Percentiles rank a stretch among this genome's conserved stretches.
These are phyloP conservation scores for Perdita meconis DNA, from an alignment of 2,888 invertebrate genomes.

Conservation along the genomic window DNA sequence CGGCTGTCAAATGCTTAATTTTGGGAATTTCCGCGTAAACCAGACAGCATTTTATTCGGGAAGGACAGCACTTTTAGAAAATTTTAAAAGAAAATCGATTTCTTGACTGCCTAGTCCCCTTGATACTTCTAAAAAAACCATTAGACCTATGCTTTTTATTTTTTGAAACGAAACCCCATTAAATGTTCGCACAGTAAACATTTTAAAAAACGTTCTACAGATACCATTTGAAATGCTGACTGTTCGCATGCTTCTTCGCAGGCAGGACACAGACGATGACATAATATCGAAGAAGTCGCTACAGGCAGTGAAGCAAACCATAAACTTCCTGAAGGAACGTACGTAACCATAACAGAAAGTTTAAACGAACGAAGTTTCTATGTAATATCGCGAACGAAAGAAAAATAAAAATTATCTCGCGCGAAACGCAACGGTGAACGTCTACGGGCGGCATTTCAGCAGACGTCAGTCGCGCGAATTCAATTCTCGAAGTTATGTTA, in stretches of 20 bases:
- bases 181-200: neutral
- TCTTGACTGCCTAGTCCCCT: no score
- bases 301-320: constrained; percentile 82
- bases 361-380: neutral
- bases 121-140: no score
- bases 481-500: neutral
- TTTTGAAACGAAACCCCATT: no score
- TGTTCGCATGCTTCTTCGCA: constrained; percentile 43
- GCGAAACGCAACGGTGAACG: neutral
- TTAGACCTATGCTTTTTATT: no score
- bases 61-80: no score
- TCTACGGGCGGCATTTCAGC: neutral
- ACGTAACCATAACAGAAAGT: constrained; percentile 59
- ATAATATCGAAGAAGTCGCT: constrained; percentile 84
- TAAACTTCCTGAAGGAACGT: constrained; percentile 83
- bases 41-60: no score
- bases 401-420: neutral
- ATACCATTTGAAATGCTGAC: neutral
- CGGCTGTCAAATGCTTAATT: no score
- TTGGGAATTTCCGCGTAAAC: no score
- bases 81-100: no score
- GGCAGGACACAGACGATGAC: constrained; percentile 75
- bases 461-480: neutral
- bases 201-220: neutral
- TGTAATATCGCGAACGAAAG: neutral